Percentiles rank a stretch among this genome's conserved stretches.
Conservation (phyloP, 1,140 invertebrate species). For the Brachionus koreanus region DNA sequence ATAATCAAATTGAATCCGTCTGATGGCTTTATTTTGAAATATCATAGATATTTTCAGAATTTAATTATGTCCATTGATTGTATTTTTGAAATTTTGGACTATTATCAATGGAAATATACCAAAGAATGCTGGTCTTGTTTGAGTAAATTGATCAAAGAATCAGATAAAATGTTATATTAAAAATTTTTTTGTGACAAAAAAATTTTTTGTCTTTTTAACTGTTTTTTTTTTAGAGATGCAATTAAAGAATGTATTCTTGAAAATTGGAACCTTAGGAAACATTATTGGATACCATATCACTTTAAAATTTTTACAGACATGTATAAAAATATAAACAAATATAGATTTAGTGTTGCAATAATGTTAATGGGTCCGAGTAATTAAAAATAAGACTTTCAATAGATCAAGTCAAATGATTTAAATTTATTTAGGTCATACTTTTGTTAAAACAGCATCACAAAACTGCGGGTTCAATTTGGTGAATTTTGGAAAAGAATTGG, state of each 20-base stretch:
- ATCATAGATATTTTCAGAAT: constrained; percentile 15
- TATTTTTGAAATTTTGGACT: constrained; percentile 33
- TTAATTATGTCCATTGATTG: constrained; percentile 18
- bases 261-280: constrained; percentile 24
- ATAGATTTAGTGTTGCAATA: constrained; percentile 19
- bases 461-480: neutral
- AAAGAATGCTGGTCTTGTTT: constrained; percentile 35
- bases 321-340: constrained; percentile 9
- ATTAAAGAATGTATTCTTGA: constrained; percentile 37
- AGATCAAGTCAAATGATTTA: neutral
- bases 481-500: neutral
- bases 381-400: neutral
- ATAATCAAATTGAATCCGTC: constrained; percentile 15
- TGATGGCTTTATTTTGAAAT: constrained; percentile 20
- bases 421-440: neutral
- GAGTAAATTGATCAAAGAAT: neutral
- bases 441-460: constrained; percentile 1
- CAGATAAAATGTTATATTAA: neutral
- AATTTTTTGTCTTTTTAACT: neutral
- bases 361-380: constrained; percentile 39
- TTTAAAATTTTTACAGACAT: constrained; percentile 1
- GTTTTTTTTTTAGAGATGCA: neutral
- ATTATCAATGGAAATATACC: constrained; percentile 38
- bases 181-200: neutral
- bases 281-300: constrained; percentile 41